Conservation (phyloP, 2,888 invertebrate genomes). For the Idaea aversata region DNA sequence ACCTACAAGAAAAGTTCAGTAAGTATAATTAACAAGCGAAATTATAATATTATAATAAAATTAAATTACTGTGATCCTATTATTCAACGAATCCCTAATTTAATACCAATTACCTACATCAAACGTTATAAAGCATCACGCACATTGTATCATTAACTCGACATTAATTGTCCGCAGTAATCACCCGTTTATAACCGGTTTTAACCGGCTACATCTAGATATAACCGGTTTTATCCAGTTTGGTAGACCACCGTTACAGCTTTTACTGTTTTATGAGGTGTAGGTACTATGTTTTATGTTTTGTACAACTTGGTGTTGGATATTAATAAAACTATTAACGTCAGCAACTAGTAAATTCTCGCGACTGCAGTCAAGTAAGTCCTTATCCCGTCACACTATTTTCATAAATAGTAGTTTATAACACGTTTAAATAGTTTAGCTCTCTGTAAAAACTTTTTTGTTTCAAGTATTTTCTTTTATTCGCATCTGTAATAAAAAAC, state of each 20-base stretch:
- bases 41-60: no score
- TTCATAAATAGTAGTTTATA: no score
- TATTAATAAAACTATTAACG: conserved; percentile 14
- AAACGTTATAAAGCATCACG: conserved; percentile 21
- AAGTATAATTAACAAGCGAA: no score
- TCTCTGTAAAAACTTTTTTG: no score
- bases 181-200: conserved; percentile 46
- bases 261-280: conserved; percentile 42
- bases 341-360: no score
- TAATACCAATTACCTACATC: background rate
- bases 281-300: conserved; percentile 37
- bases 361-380: no score
- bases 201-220: conserved; percentile 32
- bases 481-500: no score
- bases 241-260: conserved; percentile 42
- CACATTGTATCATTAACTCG: conserved; percentile 29
- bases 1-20: no score
- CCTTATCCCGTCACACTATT: no score
- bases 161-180: conserved; percentile 53
- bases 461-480: no score
- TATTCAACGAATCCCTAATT: background rate
- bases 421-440: no score
- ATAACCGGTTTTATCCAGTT: conserved; percentile 34
- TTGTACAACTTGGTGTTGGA: conserved; percentile 21
- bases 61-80: background rate